A percentile compares a stretch with the other conserved stretches of the same genome.
Evolutionary conservation across 2,113 vertebrate genomes (phyloP).

Genomic region (Myotis davidii): DNA sequence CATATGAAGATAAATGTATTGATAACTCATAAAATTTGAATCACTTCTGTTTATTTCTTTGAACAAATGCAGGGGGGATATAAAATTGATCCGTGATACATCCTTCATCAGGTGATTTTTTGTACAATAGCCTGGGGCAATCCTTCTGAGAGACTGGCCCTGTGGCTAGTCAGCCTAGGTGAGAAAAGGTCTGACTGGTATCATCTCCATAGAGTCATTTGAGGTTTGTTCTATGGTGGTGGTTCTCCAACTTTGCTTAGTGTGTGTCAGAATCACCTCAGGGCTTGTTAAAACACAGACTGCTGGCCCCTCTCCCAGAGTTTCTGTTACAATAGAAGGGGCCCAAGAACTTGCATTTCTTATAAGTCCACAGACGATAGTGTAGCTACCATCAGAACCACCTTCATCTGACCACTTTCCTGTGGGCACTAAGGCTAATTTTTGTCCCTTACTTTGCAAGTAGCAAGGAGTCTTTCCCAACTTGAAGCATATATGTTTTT

Average conservation of each 20-base stretch:
- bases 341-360: background rate
- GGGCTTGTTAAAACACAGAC: background rate
- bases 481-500: conserved; percentile 31
- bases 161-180: conserved; percentile 34
- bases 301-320: background rate
- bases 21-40: background rate
- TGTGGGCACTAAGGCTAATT: background rate
- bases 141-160: conserved; percentile 39
- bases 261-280: background rate
- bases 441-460: conserved; percentile 56
- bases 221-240: rapidly evolving
- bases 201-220: background rate
- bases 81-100: background rate
- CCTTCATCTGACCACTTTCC: background rate
- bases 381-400: background rate
- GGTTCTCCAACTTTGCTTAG: background rate
- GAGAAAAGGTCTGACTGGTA: conserved; percentile 39
- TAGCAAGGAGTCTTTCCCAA: conserved; percentile 27
- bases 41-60: background rate
- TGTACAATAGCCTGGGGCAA: rapidly evolving
- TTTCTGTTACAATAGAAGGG: background rate
- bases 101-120: background rate
- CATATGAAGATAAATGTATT: background rate
- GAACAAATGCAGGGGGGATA: rapidly evolving
- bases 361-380: too few relatives aligned